Conservation (phyloP, 2,888 invertebrate genomes). For the Volucella inflata region DNA sequence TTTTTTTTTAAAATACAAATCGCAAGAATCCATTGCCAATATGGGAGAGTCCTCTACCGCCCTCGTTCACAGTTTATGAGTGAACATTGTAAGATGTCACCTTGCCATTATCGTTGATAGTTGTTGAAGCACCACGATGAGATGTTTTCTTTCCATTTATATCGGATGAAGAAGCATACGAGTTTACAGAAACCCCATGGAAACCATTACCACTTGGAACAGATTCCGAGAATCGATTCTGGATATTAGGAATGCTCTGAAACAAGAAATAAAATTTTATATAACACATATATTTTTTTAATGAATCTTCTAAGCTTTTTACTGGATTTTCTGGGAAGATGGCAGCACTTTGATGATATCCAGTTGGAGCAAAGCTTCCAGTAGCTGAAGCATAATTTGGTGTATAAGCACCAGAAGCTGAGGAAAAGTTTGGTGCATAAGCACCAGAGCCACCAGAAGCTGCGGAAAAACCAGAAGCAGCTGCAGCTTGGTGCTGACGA, state of each 20-base stretch:
- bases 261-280: neutral
- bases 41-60: neutral
- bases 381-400: constrained; percentile 85
- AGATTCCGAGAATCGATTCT: constrained; percentile 78
- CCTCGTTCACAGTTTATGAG: constrained; percentile 77
- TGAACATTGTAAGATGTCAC: constrained; percentile 85
- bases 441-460: constrained; percentile 67
- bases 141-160: constrained; percentile 86
- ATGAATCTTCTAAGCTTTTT: constrained; percentile 77
- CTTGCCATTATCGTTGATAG: constrained; percentile 90
- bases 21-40: constrained; percentile 10
- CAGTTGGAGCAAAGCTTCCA: constrained; percentile 85
- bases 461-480: constrained; percentile 41
- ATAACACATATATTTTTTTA: constrained; percentile 2
- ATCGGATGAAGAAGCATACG: constrained; percentile 86
- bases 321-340: constrained; percentile 87
- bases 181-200: constrained; percentile 87
- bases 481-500: constrained; percentile 65
- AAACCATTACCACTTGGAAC: constrained; percentile 80
- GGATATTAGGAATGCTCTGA: constrained; percentile 80
- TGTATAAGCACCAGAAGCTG: constrained; percentile 79
- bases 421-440: constrained; percentile 55
- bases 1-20: constrained; percentile 13
- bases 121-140: constrained; percentile 86
- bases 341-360: constrained; percentile 85